Evolutionary conservation across 1,140 invertebrate genomes (phyloP), one percentile per base, ranked within the genome.

Genomic region (Sarcophaga bullata): DNA sequence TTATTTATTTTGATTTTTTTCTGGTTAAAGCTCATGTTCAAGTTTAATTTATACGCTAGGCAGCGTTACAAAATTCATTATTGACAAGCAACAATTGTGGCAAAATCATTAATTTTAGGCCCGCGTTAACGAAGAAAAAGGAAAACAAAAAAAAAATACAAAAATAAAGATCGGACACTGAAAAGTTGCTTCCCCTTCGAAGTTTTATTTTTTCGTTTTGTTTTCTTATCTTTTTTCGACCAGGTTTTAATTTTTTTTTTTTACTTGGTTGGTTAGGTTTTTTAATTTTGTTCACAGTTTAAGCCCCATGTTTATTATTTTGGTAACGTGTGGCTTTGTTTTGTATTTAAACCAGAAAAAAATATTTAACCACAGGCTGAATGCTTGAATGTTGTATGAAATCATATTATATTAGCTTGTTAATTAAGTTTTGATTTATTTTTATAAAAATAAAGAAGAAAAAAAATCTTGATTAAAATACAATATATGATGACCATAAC

Each of bases 351-450:
- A 37, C 25, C 1, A 37, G 25, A 37, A 37, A 58, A n/a, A 3
- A 58, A n/a, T 58, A 15, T 58, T n/a, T 58, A 58, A n/a, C 54
- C 54, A n/a, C n/a, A 15, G 54, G 54, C 54, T 58, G 54, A n/a
- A 58, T 15, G 11, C 6, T 13, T 37, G n/a, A 13, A n/a, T 58
- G 54, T 58, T 58, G 15, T 58, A 58, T 52, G 13, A 15, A 58
- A 58, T 58, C 54, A 58, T 58, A 58, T 58, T 58, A 58, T 13
- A 52, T 52, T 58, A 58, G 15, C 54, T 58, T 58, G 54, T 58
- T 58, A 58, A 58, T 58, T 58, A 58, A 58, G 54, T 58, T 58
- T 58, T 58, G 54, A 58, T 58, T 58, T 58, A 58, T 58, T 58
- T 58, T 15, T n/a, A 58, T 58, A 37, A 37, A 37, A 37, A 37